These are phyloP conservation scores for Ruditapes philippinarum DNA, from an alignment of 1,140 invertebrate species.

Conservation along the genomic window DNA sequence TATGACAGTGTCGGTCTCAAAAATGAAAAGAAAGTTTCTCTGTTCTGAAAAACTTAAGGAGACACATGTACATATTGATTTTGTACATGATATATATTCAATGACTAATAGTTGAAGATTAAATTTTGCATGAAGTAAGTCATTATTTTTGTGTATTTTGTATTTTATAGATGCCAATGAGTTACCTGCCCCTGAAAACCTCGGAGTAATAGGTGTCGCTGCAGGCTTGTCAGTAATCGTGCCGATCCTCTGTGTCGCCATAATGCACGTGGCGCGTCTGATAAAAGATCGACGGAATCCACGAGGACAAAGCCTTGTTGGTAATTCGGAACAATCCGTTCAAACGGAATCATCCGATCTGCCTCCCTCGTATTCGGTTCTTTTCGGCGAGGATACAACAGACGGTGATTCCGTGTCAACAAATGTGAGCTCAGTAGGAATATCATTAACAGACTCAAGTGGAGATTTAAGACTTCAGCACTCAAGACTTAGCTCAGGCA, in stretches of 20 bases:
- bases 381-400: neutral
- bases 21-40: too few relatives aligned
- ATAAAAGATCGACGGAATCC: neutral
- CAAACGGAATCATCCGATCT: constrained; percentile 24
- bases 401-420: neutral
- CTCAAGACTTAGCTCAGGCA: neutral
- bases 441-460: neutral
- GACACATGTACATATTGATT: too few relatives aligned
- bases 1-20: too few relatives aligned
- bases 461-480: neutral
- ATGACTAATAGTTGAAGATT: too few relatives aligned
- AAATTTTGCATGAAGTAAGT: too few relatives aligned
- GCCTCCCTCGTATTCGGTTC: constrained; percentile 33
- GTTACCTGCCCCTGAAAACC: neutral
- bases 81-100: too few relatives aligned
- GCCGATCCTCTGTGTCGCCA: constrained; percentile 38
- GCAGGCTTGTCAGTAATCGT: constrained; percentile 42
- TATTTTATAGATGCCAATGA: neutral
- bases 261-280: constrained; percentile 39
- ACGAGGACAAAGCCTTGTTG: neutral
- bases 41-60: too few relatives aligned
- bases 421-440: neutral
- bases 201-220: constrained; percentile 39
- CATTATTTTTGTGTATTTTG: too few relatives aligned
- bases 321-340: constrained; percentile 31